Evolutionary conservation across 1,140 invertebrate species (phyloP), one percentile per base, ranked within the genome.

Genomic region (Whitmania pigra): DNA sequence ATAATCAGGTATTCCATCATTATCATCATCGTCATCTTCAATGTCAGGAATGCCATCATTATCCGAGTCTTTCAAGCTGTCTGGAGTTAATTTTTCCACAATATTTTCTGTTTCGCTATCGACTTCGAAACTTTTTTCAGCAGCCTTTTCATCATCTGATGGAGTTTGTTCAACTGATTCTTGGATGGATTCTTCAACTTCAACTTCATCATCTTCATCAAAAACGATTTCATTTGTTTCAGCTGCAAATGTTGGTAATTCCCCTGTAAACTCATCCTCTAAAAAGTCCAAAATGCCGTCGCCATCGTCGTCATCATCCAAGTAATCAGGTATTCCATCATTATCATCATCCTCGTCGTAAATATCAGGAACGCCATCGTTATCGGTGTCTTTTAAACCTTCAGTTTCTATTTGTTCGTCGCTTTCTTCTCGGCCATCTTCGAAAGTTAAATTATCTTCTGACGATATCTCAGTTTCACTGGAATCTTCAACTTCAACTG

Each of bases 1-100:
- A 55, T 74, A 74, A 54, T 74, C 74, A 4, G 74, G 74, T 15
- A 74, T 74, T 40, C 74, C 74, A 67, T 74, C 74, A n/a, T 67
- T 60, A 43, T 74, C 73, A 67, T 74, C 73, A 68, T 74, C 74
- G 25, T 73, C 63, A 40, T 73, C 67, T 4, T 53, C n/a, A 29
- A 53, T 22, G 49, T 70, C 69, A 5, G 69, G 69, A 13, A 70
- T 40, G 31, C 69, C 69, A 22, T 70, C 69, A 54, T 53, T 53
- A 22, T 70, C 69, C 4, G 43, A 53, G 25, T 70, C 57, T 63
- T 63, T 63, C 36, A 22, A 22, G 22, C 7, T 29, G 15, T 43
- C 36, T 11, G 36, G 67, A 40, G 20, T 40, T 43, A 25, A 31
- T 29, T 27, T 71, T 22, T 17, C 57, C 15, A 1, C 57, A 7